Conservation (phyloP, 2,113 vertebrate genomes). For the Electrona antarctica region DNA sequence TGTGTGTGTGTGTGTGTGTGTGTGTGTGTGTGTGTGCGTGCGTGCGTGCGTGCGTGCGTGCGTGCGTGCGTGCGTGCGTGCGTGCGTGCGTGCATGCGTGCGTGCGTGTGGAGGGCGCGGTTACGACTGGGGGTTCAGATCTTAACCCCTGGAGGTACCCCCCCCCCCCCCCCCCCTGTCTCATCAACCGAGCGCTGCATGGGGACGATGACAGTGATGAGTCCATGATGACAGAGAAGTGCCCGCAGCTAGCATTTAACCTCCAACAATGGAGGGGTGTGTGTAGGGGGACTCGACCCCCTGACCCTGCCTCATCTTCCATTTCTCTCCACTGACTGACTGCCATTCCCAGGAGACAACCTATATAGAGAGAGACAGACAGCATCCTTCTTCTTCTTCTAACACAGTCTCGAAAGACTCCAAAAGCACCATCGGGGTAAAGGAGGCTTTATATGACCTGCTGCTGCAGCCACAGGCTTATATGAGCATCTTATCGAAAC, state of each 20-base stretch:
- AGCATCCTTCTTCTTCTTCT: conserved; percentile 33
- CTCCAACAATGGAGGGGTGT: conserved; percentile 55
- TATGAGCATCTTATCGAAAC: conserved; percentile 35
- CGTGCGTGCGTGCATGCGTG: neutral
- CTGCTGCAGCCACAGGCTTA: neutral
- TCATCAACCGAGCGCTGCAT: conserved; percentile 54
- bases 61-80: neutral
- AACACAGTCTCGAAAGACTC: conserved; percentile 28
- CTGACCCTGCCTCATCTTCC: conserved; percentile 66
- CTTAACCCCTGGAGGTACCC: conserved; percentile 15
- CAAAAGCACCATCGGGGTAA: neutral
- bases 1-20: neutral
- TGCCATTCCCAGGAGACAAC: conserved; percentile 40
- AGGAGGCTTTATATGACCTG: conserved; percentile 38
- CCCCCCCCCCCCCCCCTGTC: conserved; percentile 14
- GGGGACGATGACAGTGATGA: conserved; percentile 68
- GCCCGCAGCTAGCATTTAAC: conserved; percentile 63
- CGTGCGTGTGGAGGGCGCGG: neutral
- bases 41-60: too few species aligned
- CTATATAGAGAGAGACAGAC: conserved; percentile 25
- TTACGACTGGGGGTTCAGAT: conserved; percentile 24
- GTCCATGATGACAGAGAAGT: conserved; percentile 67
- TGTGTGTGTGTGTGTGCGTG: neutral
- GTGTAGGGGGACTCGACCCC: conserved; percentile 51
- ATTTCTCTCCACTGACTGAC: conserved; percentile 33